These are phyloP conservation scores for Chaetodon trifascialis DNA, from an alignment of 2,113 vertebrate genomes.

Conservation along the genomic window DNA sequence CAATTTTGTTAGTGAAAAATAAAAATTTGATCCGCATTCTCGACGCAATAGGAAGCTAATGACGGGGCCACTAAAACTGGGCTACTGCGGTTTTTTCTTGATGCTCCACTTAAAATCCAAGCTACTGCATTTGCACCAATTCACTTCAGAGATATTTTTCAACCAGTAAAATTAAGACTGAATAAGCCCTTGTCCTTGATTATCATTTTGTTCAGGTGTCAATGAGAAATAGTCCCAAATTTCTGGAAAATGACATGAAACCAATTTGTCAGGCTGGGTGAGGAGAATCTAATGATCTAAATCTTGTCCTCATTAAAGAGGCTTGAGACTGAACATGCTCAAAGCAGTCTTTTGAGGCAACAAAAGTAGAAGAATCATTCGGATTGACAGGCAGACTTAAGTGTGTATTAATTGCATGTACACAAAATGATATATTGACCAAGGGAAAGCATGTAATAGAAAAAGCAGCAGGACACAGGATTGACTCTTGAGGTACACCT, in stretches of 20 bases:
- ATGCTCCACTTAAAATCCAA: background rate
- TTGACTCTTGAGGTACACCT: conserved; percentile 11
- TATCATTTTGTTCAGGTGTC: background rate
- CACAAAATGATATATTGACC: background rate
- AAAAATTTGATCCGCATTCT: background rate
- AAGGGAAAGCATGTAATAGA: background rate
- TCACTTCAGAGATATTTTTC: background rate
- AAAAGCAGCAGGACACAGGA: background rate
- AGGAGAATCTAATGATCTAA: background rate
- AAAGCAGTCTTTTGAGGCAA: background rate
- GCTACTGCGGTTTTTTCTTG: background rate
- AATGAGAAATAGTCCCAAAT: too few relatives aligned
- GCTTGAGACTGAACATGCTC: background rate
- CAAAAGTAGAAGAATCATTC: background rate
- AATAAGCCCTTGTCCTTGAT: background rate
- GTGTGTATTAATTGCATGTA: conserved; percentile 6
- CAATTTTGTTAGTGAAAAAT: background rate
- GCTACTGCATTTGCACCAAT: background rate
- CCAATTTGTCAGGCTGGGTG: background rate
- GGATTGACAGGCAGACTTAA: background rate
- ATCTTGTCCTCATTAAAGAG: background rate
- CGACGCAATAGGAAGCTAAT: background rate
- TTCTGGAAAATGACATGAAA: background rate
- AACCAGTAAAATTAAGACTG: background rate
- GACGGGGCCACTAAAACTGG: background rate